Evolutionary conservation across 2,888 invertebrate genomes (phyloP).

Genomic region (Chalcosyrphus nemorum): DNA sequence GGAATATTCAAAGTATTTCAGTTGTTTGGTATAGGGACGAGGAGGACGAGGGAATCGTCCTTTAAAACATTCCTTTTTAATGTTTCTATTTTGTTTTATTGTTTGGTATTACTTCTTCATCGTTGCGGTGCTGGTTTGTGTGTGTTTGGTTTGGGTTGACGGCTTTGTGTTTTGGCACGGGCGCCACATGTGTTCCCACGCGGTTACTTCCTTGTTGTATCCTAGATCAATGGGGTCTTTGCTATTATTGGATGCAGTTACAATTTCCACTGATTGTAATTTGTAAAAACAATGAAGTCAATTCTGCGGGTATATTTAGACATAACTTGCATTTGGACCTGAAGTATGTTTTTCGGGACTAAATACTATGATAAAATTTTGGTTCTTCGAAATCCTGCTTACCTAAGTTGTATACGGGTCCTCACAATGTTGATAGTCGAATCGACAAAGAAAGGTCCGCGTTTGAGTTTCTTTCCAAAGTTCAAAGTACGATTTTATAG

Average conservation of each 20-base stretch:
- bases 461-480: too few species aligned
- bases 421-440: too few species aligned
- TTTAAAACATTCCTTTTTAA: conserved; percentile 33
- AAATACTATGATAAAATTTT: too few species aligned
- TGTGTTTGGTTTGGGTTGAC: not conserved
- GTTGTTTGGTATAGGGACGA: not conserved
- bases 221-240: not conserved
- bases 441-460: too few species aligned
- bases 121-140: not conserved
- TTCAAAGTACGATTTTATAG: too few species aligned
- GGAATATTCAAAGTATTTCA: conserved; percentile 55
- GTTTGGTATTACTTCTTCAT: not conserved
- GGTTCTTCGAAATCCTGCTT: too few species aligned
- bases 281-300: too few species aligned
- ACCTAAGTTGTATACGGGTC: too few species aligned
- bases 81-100: conserved; percentile 22
- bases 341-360: too few species aligned
- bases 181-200: conserved; percentile 2
- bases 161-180: not conserved
- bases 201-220: not conserved
- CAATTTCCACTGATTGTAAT: too few species aligned
- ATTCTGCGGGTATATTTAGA: too few species aligned
- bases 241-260: not conserved
- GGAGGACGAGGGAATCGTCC: not conserved
- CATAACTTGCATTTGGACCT: too few species aligned